phyloP scores from a whole-genome alignment of 2,797 vertebrate genomes.

The Spondyliosoma cantharus region DNA sequence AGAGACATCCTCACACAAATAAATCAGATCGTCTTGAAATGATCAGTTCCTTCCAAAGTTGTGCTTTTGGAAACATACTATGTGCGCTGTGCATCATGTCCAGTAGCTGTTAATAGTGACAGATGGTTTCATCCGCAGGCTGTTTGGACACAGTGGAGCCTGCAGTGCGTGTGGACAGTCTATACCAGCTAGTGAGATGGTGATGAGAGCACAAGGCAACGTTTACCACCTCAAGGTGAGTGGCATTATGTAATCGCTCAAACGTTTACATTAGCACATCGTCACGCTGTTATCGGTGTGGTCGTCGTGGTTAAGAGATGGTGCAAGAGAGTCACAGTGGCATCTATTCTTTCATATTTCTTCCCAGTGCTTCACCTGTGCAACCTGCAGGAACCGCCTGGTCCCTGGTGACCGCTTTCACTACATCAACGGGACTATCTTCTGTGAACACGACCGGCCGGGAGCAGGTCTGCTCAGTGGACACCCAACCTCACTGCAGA shows the following conservation, averaged over 20 bases:
- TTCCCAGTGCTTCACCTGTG: conserved; percentile 86
- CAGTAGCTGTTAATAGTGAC: not conserved
- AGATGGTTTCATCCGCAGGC: conserved; percentile 66
- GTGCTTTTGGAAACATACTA: not conserved
- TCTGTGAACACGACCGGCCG: conserved; percentile 87
- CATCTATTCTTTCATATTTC: not conserved
- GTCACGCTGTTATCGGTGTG: not conserved
- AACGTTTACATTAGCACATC: not conserved
- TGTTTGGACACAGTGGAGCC: conserved; percentile 87
- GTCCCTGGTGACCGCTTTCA: conserved; percentile 87
- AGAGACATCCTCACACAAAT: not conserved
- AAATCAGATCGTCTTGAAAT: not conserved
- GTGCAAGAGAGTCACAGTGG: not conserved
- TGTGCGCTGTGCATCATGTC: not conserved
- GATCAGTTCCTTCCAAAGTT: not conserved
- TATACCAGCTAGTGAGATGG: conserved; percentile 88
- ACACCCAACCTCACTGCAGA: conserved; percentile 80
- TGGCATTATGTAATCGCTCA: too few species aligned
- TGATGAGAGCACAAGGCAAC: conserved; percentile 86
- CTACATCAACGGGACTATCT: conserved; percentile 86
- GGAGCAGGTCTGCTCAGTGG: conserved; percentile 78
- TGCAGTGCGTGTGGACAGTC: conserved; percentile 87
- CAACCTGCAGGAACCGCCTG: conserved; percentile 86
- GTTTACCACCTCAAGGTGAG: conserved; percentile 88
- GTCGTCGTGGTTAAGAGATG: not conserved